Evolutionary conservation across 2,797 vertebrate species (phyloP).

Genomic region (Aldrovandia affinis): DNA sequence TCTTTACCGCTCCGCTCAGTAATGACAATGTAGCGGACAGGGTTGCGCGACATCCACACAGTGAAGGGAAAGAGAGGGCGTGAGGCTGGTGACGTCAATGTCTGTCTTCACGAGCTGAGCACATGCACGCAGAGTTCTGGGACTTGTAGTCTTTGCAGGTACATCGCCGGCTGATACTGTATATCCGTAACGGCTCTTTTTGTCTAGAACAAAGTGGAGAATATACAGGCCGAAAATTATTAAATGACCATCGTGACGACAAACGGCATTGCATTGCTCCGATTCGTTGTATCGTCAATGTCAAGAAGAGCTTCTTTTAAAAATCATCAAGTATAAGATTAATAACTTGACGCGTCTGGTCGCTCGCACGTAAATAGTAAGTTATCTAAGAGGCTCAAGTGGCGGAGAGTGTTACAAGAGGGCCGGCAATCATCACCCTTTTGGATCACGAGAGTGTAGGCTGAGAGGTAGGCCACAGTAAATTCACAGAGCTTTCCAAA

Average conservation of each 20-base stretch:
- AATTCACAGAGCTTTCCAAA: background rate
- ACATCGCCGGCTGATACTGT: background rate
- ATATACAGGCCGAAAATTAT: background rate
- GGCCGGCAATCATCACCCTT: background rate
- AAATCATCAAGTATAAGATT: background rate
- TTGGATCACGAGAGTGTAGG: background rate
- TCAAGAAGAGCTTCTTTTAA: background rate
- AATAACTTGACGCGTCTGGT: background rate
- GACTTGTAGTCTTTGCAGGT: conserved; percentile 2
- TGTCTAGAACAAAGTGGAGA: background rate
- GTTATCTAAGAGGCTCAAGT: background rate
- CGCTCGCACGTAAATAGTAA: background rate
- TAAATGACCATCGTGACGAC: background rate
- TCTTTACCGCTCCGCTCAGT: conserved; percentile 62
- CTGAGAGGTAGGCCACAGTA: background rate
- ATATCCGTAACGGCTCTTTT: background rate
- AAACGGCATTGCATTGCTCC: background rate
- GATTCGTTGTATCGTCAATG: background rate
- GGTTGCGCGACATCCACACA: conserved; percentile 42
- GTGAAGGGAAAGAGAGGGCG: conserved; percentile 35
- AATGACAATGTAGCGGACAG: conserved; percentile 41
- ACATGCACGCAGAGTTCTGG: background rate
- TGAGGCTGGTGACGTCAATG: conserved; percentile 58
- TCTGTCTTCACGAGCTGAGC: background rate
- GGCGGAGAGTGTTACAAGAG: background rate